phyloP scores from a whole-genome alignment of 2,888 invertebrate genomes.

The Nomada fabriciana region DNA sequence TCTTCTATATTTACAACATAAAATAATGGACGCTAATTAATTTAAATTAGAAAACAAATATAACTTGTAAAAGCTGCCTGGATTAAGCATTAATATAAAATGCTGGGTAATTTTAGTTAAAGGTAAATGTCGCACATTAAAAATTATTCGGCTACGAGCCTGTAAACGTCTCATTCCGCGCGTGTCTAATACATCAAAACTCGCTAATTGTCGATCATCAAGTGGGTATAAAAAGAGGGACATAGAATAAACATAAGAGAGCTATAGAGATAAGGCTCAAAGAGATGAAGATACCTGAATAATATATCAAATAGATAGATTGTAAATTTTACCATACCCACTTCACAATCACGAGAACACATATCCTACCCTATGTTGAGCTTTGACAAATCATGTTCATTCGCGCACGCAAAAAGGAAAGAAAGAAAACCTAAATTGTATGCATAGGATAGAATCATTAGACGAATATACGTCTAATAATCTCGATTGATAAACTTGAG shows the following conservation, averaged over 20 bases:
- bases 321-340: constrained; percentile 43
- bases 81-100: constrained; percentile 43
- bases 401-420: constrained; percentile 17
- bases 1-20: constrained; percentile 54
- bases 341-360: constrained; percentile 41
- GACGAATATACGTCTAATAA: constrained; percentile 32
- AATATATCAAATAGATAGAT: constrained; percentile 58
- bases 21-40: constrained; percentile 47
- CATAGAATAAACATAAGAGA: constrained; percentile 20
- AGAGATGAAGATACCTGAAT: constrained; percentile 15
- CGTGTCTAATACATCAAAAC: constrained; percentile 22
- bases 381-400: constrained; percentile 16
- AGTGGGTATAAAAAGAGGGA: constrained; percentile 32
- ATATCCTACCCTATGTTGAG: constrained; percentile 47
- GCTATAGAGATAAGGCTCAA: not conserved
- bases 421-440: constrained; percentile 34
- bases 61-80: constrained; percentile 56
- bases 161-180: constrained; percentile 11
- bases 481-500: constrained; percentile 58
- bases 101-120: constrained; percentile 18
- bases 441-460: constrained; percentile 39
- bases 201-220: constrained; percentile 39
- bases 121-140: constrained; percentile 21
- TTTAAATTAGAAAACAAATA: constrained; percentile 56
- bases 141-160: constrained; percentile 36